A percentile compares a stretch with the other conserved stretches of the same genome.
Evolutionary conservation across 2,113 vertebrate species (phyloP).

Genomic region (Anthoscopus minutus): DNA sequence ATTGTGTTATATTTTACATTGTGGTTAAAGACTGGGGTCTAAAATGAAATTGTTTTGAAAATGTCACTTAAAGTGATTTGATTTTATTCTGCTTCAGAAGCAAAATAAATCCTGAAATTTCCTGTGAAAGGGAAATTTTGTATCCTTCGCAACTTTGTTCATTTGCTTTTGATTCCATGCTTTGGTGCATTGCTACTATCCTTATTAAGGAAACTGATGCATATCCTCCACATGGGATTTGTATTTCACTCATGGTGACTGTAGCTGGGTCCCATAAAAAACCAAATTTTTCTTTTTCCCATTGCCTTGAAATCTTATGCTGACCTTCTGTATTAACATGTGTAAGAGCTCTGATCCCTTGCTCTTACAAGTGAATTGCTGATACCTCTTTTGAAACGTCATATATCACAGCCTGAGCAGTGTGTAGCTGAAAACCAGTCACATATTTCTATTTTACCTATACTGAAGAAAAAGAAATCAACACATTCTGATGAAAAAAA

Average conservation of each 20-base stretch:
- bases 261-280: background rate
- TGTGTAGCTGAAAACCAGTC: background rate
- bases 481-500: background rate
- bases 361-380: background rate
- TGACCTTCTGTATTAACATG: background rate
- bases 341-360: background rate
- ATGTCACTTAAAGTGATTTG: background rate
- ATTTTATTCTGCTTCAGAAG: background rate
- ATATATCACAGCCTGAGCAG: background rate
- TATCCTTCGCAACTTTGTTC: background rate
- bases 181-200: background rate
- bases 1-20: constrained; percentile 20
- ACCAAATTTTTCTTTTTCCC: background rate
- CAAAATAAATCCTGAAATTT: background rate
- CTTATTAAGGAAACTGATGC: background rate
- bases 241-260: background rate
- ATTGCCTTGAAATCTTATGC: background rate
- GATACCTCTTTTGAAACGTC: background rate
- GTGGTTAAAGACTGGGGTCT: background rate
- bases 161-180: background rate
- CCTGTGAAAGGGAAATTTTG: background rate
- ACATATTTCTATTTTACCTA: background rate
- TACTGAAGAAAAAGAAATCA: background rate
- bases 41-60: constrained; percentile 34
- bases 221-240: background rate